Base-by-base conservation (phyloP, 2,888 invertebrate genomes). In the Argynnis bischoffii region DNA sequence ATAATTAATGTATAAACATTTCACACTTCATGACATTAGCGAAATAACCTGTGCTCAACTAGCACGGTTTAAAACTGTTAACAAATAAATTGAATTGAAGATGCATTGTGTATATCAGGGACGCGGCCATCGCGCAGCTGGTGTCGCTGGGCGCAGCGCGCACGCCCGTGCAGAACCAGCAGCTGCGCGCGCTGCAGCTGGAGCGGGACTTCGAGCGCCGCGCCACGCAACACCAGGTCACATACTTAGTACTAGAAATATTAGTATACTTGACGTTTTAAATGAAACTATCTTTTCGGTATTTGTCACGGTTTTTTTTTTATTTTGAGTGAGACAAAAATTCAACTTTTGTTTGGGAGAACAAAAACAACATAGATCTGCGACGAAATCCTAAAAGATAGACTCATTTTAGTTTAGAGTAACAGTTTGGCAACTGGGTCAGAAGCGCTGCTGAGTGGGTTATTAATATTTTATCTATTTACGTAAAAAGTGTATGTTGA, bases 121-220 rank as follows among this genome's bases (percentile, higher is more conserved):
- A 98, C 81, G 96, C 97, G 78, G 97, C 98, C 81, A 98, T 98
- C 72, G 93, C 94, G 0, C 97, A 97, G 75, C 90, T 99, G 64
- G 94, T 96, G 74, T 89, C 94, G 1, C 83, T 96, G 69, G 93
- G 95, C 18, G 79, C 85, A 56, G 77, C 86, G 67, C 94, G 97
- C 66, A 95, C 96, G 3, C 90, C 95, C 0, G 96, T 96, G 77
- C 98, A 98, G 83, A 97, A 96, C 75, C 98, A 98, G 81, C 97
- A 98, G 80, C 89, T 98, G 18, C 94, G 98, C 66, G 96, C 97
- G n/a, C 91, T 99, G 66, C 96, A 96, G 74, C 92, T 99, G n/a
- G 99, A 99, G 83, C 94, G 97, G 70, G 99, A 99, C 88, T 99
- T 99, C 85, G 98, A 99, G 83, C 94, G 97, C 61, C 93, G 99